These are phyloP conservation scores for Apodemus speciosus DNA, from an alignment of 2,113 vertebrate species.

Conservation along the genomic window DNA sequence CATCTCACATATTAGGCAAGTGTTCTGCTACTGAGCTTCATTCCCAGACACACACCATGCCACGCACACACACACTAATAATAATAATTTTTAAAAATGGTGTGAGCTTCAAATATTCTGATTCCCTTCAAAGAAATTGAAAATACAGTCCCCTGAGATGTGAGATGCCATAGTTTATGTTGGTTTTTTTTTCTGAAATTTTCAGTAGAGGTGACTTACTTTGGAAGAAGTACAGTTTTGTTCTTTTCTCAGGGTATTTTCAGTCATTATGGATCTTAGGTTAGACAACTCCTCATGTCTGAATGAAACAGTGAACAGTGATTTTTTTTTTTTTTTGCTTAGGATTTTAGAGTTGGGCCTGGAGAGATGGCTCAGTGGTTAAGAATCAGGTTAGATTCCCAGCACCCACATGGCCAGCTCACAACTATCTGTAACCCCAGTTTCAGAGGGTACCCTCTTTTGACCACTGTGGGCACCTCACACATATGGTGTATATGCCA, in stretches of 20 bases:
- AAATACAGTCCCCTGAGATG: background rate
- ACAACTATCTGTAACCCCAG: background rate
- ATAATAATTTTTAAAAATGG: background rate
- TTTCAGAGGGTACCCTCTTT: background rate
- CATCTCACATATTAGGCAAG: background rate
- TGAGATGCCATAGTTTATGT: background rate
- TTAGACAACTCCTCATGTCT: no score
- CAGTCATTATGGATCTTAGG: background rate
- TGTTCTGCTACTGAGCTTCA: background rate
- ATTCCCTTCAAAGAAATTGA: conserved; percentile 31
- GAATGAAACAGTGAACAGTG: background rate
- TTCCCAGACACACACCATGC: background rate
- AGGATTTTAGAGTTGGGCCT: background rate
- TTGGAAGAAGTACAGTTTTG: background rate
- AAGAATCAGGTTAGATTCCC: background rate
- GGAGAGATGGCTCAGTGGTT: background rate
- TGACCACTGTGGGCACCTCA: background rate
- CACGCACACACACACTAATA: no score
- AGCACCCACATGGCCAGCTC: background rate
- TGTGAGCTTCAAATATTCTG: background rate
- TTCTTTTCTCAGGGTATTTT: background rate
- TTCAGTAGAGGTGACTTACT: background rate
- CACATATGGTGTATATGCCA: background rate
- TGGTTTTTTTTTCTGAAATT: background rate
- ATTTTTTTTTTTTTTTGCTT: no score